phyloP scores from a whole-genome alignment of 2,113 vertebrate species.

The Toxotes chatareus region DNA sequence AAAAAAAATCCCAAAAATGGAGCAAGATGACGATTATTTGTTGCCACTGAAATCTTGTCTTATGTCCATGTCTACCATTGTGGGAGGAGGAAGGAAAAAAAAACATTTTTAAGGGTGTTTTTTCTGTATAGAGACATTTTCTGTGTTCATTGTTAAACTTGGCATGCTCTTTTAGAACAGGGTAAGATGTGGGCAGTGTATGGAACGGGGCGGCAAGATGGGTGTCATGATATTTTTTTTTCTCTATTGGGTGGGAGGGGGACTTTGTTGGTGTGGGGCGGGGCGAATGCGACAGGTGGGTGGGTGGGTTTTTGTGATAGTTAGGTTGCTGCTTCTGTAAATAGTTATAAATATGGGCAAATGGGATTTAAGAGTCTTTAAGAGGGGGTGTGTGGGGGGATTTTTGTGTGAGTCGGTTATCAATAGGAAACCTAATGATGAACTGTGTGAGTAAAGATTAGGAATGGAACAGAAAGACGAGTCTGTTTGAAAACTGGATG shows the following conservation, averaged over 20 bases:
- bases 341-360: constrained; percentile 83
- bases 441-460: constrained; percentile 59
- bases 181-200: constrained; percentile 76
- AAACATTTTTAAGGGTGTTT: constrained; percentile 79
- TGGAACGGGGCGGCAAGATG: constrained; percentile 64
- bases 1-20: constrained; percentile 54
- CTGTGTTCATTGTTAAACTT: constrained; percentile 85
- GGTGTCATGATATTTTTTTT: constrained; percentile 65
- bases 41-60: constrained; percentile 78
- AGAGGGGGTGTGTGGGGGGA: constrained; percentile 51
- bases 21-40: constrained; percentile 71
- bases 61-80: constrained; percentile 70
- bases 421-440: constrained; percentile 64
- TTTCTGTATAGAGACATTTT: constrained; percentile 85
- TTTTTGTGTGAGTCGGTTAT: constrained; percentile 69
- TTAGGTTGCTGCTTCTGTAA: constrained; percentile 84
- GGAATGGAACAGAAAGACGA: constrained; percentile 55
- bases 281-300: constrained; percentile 53
- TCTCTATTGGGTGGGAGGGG: constrained; percentile 62
- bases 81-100: constrained; percentile 62
- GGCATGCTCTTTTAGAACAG: constrained; percentile 87
- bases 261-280: constrained; percentile 55
- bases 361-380: constrained; percentile 72
- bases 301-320: constrained; percentile 78
- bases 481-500: constrained; percentile 78